Conservation (phyloP, 2,797 vertebrate genomes). For the Eutrigla gurnardus region DNA sequence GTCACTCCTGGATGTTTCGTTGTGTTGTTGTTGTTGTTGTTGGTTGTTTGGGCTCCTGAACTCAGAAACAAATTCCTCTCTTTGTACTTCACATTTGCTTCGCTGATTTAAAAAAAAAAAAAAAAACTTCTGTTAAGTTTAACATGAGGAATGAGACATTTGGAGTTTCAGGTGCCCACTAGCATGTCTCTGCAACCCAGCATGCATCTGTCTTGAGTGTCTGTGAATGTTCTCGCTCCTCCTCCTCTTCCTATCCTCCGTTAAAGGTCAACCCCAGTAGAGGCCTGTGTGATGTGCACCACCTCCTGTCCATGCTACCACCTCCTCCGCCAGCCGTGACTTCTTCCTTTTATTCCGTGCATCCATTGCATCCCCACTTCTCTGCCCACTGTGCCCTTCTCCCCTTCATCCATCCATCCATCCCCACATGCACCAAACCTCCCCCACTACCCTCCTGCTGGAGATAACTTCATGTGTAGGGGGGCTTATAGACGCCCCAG, state of each 20-base stretch:
- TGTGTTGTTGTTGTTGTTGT: conserved; percentile 10
- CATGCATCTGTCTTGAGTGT: conserved; percentile 76
- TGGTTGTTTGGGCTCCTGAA: conserved; percentile 24
- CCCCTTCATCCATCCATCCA: conserved; percentile 47
- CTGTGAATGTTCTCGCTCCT: conserved; percentile 72
- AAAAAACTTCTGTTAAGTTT: background rate
- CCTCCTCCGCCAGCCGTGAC: conserved; percentile 55
- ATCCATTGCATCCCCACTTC: conserved; percentile 64
- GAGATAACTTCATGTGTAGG: conserved; percentile 53
- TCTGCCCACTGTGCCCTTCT: conserved; percentile 43
- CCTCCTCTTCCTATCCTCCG: conserved; percentile 58
- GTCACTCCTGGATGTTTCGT: conserved; percentile 2
- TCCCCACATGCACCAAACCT: conserved; percentile 51
- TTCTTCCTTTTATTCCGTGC: conserved; percentile 67
- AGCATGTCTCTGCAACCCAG: conserved; percentile 65
- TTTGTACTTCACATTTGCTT: background rate
- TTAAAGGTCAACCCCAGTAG: conserved; percentile 84
- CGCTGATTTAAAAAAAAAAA: background rate
- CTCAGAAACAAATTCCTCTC: conserved; percentile 20
- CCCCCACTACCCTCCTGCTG: conserved; percentile 47
- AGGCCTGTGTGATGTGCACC: conserved; percentile 71
- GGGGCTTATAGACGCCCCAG: conserved; percentile 50
- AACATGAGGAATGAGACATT: conserved; percentile 6
- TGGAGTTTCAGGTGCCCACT: conserved; percentile 24
- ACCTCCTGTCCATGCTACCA: conserved; percentile 63